Percentiles rank a stretch among this genome's conserved stretches.
phyloP scores from a whole-genome alignment of 2,888 invertebrate species.

The Coenonympha arcania region DNA sequence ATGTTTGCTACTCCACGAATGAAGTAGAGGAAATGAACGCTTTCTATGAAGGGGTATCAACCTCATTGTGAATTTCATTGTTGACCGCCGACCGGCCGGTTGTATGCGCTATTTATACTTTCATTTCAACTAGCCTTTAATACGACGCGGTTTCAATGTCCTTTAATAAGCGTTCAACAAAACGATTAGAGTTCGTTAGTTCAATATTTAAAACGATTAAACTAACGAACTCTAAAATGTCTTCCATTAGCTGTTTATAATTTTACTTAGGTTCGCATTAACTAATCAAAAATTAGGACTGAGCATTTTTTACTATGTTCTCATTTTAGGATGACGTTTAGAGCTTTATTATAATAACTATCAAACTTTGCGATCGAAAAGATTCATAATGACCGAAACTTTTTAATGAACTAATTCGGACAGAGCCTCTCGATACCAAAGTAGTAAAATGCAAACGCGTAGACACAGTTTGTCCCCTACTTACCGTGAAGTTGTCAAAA shows the following conservation, averaged over 20 bases:
- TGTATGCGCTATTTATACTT: constrained; percentile 13
- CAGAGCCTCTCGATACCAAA: constrained; percentile 33
- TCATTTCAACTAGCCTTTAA: constrained; percentile 1
- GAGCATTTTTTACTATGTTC: too few species aligned
- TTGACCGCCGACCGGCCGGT: constrained; percentile 30
- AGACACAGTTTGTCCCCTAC: constrained; percentile 55
- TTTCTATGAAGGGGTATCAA: constrained; percentile 49
- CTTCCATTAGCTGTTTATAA: too few species aligned
- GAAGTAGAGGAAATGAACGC: constrained; percentile 54
- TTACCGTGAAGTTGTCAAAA: constrained; percentile 54
- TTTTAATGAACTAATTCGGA: constrained; percentile 25
- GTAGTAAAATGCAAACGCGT: constrained; percentile 53
- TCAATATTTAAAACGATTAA: not conserved
- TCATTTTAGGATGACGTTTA: too few species aligned
- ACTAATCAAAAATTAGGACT: too few species aligned
- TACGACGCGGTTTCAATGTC: not conserved
- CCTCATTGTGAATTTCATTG: constrained; percentile 35
- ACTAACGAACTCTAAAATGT: too few species aligned
- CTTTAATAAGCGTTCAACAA: not conserved
- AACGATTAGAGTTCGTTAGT: not conserved
- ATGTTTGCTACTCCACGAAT: constrained; percentile 55
- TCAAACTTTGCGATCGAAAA: not conserved
- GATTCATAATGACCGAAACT: constrained; percentile 3
- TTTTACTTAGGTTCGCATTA: too few species aligned
- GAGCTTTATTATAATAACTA: not conserved